Evolutionary conservation across 2,113 vertebrate species (phyloP).

Genomic region (Barnardius zonarius): DNA sequence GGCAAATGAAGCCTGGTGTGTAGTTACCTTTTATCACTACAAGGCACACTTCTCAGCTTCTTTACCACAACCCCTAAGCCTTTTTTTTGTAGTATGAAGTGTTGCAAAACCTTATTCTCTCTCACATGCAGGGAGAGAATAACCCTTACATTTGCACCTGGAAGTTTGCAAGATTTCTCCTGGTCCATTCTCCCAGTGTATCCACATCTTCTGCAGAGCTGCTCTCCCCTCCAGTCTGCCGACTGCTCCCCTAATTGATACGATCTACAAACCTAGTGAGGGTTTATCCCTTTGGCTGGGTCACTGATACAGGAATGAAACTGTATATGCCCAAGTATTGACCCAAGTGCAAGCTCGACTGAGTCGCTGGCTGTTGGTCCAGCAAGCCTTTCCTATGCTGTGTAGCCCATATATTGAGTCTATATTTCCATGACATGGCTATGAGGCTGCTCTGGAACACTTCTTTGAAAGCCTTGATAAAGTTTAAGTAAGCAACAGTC

Average conservation of each 20-base stretch:
- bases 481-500: not conserved
- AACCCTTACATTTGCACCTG: not conserved
- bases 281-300: not conserved
- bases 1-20: not conserved
- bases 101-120: not conserved
- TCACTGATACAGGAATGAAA: not conserved
- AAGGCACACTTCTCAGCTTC: not conserved
- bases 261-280: not conserved
- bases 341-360: not conserved
- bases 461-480: not conserved
- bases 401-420: not conserved
- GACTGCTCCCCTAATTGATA: not conserved
- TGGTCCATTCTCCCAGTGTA: not conserved
- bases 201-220: not conserved
- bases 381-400: not conserved
- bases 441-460: not conserved
- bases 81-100: not conserved
- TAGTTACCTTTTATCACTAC: not conserved
- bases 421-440: not conserved
- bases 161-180: not conserved
- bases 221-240: not conserved
- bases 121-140: not conserved
- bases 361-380: not conserved
- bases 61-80: not conserved
- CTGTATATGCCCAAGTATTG: not conserved